A percentile compares a stretch with the other conserved stretches of the same genome.
phyloP scores from a whole-genome alignment of 2,888 invertebrate genomes.

The Dasysyrphus albostriatus region DNA sequence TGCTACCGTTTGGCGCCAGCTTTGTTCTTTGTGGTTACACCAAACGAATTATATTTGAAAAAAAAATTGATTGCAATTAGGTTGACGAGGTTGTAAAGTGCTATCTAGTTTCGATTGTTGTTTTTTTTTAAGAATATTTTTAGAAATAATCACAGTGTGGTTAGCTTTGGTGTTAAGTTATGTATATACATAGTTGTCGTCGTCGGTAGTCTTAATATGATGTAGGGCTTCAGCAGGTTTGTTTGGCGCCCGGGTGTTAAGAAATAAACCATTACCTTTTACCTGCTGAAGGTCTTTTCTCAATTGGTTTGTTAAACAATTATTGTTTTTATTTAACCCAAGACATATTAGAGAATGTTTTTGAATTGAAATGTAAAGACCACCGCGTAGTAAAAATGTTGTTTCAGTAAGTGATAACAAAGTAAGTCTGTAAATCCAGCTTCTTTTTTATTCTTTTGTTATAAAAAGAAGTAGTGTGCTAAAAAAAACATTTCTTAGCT shows the following conservation, averaged over 20 bases:
- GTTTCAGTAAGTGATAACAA: too few relatives aligned
- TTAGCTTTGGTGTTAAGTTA: constrained; percentile 44
- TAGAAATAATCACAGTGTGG: constrained; percentile 48
- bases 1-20: constrained; percentile 62
- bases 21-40: constrained; percentile 62
- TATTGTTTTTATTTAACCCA: not conserved
- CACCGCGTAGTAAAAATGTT: too few relatives aligned
- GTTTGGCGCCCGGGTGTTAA: constrained; percentile 23
- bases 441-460: too few relatives aligned
- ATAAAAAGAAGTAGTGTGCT: too few relatives aligned
- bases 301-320: constrained; percentile 24
- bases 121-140: constrained; percentile 16
- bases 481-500: too few relatives aligned
- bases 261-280: not conserved
- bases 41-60: constrained; percentile 10
- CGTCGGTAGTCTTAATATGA: not conserved
- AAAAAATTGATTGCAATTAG: constrained; percentile 57
- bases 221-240: constrained; percentile 21
- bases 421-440: too few relatives aligned
- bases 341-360: not conserved
- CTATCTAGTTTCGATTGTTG: constrained; percentile 64
- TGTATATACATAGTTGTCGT: constrained; percentile 7
- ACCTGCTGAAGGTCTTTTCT: not conserved
- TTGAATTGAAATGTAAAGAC: not conserved
- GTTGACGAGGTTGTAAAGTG: constrained; percentile 49